Base-by-base conservation (phyloP, 2,797 vertebrate genomes). In the Cephalopachus bancanus region DNA sequence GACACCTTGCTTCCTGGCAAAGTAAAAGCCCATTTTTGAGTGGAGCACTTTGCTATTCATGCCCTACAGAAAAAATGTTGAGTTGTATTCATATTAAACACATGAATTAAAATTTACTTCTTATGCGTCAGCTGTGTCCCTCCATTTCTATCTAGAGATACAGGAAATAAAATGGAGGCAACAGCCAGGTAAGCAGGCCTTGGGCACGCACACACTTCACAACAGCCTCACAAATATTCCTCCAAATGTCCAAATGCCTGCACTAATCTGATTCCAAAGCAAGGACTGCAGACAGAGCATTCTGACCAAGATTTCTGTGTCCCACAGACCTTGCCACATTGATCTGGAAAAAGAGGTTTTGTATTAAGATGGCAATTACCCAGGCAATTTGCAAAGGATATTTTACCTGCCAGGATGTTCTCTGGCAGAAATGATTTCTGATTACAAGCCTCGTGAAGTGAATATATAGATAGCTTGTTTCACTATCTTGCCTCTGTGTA, bases 281-380 rank as follows among this genome's bases (percentile, higher is more conserved):
- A 72, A 91, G 24, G 10, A 11, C 67, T 76, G 20, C 62, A 72
- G 37, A 17, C n/a, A 49, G 26, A 93, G 7, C 6, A 9, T 87
- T 88, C 81, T 83, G 71, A 89, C 33, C 81, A 79, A 71, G 15
- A 53, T 96, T 84, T 15, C 24, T 65, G 3, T 91, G 55, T 94
- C 51, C 74, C 16, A 11, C 83, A 83, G 12, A 78, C 59, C 59
- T 55, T 93, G n/a, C 55, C 60, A 94, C 55, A 24, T 12, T 95
- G 22, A 92, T 57, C 3, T 15, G 30, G 12, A 72, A 93, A 67
- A 94, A 65, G n/a, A 91, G 78, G 24, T 85, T 88, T 91, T 92
- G 16, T 75, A 75, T 96, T 88, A 85, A 92, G 65, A 69, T 93
- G 62, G 53, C 74, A 94, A 85, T 94, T 96, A 88, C 55, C 33